Evolutionary conservation across 2,797 vertebrate genomes (phyloP), one percentile per base, ranked within the genome.

Genomic region (Acomys russatus): DNA sequence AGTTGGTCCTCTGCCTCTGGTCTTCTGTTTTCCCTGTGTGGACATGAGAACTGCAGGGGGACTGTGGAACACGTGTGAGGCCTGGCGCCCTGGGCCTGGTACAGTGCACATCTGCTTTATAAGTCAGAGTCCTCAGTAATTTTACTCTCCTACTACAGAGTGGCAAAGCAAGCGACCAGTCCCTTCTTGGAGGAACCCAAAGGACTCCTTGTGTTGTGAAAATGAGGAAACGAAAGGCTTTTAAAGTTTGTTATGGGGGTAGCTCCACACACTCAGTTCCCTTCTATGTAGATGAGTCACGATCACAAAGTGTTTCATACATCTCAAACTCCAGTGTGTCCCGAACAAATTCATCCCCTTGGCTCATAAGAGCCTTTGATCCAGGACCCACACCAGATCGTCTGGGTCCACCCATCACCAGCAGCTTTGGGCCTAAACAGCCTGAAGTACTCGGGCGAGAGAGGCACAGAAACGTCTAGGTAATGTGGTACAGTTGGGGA

Each of bases 351-450:
- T 38, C 0, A 51, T 35, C 64, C 20, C 20, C 38, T 73, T 80
- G 56, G 38, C 87, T 90, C 95, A 35, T 33, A 93, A 76, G 96
- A 61, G 68, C 35, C 25, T 44, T 85, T 54, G 66, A 61, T 77
- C 56, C 17, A n/a, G 22, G 44, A 66, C 70, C 33, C 64, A 61
- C 7, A n/a, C 82, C 66, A 71, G 15, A 49, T 30, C 44, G 28
- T 38, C 82, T 59, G 68, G 44, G 89, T 23, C 93, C 70, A 54
- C 18, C 70, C 84, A 38, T 11, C 1, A 73, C 17, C 35, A 73
- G 76, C 5, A 59, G 63, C 18, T 66, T 49, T 76, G 11, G 38
- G 33, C 44, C 7, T 63, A 30, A 68, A 44, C 23, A 64, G 74
- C 11, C n/a, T 73, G 49, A 82, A 88, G 17, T 20, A 2, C 15